Conservation (phyloP, 1,140 invertebrate species). For the Diprion similis region DNA sequence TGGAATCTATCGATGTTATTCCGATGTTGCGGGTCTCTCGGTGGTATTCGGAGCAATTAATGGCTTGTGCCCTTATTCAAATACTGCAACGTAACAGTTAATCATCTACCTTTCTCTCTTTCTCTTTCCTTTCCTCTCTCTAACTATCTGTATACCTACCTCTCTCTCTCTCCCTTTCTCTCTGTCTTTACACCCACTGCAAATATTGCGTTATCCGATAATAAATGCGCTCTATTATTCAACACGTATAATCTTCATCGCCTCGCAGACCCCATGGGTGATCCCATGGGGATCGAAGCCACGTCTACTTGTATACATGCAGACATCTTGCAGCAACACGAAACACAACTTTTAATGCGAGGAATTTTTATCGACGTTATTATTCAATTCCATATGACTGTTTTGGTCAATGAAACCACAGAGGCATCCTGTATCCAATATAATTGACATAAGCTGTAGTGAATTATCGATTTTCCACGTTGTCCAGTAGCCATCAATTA, state of each 20-base stretch:
- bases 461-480: background rate
- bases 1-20: background rate
- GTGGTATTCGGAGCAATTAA: background rate
- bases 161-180: background rate
- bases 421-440: too few species aligned
- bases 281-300: slow-evolving; percentile 3
- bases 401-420: too few species aligned
- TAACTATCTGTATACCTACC: background rate
- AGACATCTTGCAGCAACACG: background rate
- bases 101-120: background rate
- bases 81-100: background rate
- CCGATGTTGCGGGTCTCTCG: background rate
- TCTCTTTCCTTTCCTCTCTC: too few species aligned
- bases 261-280: slow-evolving; percentile 2
- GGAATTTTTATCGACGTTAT: slow-evolving; percentile 17
- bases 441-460: too few species aligned
- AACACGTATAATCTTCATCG: slow-evolving; percentile 13
- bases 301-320: background rate
- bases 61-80: background rate
- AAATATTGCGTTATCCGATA: slow-evolving; percentile 14
- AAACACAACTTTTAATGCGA: background rate
- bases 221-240: slow-evolving; percentile 19
- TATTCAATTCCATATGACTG: background rate
- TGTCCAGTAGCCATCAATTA: background rate
- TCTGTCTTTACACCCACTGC: background rate